Percentiles rank a stretch among this genome's conserved stretches.
phyloP scores from a whole-genome alignment of 2,797 vertebrate genomes.

The Parotocinclus haroldoi region DNA sequence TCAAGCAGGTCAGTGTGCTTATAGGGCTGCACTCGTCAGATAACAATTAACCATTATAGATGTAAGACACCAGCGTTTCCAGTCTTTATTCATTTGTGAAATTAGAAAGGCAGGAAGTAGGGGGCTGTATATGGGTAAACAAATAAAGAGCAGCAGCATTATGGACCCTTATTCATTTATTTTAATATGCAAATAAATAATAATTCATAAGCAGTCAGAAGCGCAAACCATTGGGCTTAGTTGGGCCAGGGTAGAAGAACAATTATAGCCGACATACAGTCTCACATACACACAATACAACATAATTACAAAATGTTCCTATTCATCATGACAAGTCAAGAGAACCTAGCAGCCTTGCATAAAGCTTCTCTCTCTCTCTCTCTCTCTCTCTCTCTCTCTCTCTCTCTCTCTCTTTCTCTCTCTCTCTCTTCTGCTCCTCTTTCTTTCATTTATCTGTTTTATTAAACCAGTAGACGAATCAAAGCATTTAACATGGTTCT shows the following conservation, averaged over 20 bases:
- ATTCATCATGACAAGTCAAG: constrained; percentile 32
- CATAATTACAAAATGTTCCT: constrained; percentile 24
- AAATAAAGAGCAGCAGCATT: constrained; percentile 27
- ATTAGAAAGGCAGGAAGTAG: not conserved
- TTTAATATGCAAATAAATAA: constrained; percentile 42
- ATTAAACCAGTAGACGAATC: no score
- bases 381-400: no score
- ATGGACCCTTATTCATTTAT: constrained; percentile 54
- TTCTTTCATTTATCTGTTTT: no score
- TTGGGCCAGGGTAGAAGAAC: constrained; percentile 48
- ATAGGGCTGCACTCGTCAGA: no score
- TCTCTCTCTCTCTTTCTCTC: no score
- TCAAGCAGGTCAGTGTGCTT: no score
- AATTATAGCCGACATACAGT: constrained; percentile 58
- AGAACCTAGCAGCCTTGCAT: not conserved
- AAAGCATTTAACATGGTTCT: not conserved
- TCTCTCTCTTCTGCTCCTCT: not conserved
- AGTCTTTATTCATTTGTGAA: constrained; percentile 1
- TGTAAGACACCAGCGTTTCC: constrained; percentile 14
- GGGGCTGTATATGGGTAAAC: no score
- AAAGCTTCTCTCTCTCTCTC: not conserved
- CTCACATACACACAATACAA: constrained; percentile 21
- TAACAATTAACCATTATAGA: constrained; percentile 7
- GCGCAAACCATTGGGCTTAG: constrained; percentile 29
- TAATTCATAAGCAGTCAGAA: no score